Evolutionary conservation across 1,140 invertebrate genomes (phyloP).

Genomic region (Heliconius melpomene): DNA sequence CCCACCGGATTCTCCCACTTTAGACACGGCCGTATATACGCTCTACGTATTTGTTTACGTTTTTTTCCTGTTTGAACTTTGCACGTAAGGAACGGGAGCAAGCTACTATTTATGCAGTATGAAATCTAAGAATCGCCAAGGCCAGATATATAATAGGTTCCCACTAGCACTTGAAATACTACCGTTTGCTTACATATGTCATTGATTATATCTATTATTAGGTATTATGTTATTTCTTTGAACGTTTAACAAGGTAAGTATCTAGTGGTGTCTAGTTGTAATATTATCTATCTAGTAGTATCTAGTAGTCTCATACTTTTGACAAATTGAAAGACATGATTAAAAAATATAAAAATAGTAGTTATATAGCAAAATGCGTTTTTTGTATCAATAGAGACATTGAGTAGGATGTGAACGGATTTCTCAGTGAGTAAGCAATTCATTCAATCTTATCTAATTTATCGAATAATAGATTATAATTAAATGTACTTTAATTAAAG

Average conservation of each 20-base stretch:
- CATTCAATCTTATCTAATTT: too few species aligned
- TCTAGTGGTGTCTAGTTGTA: too few species aligned
- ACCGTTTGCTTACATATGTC: slow-evolving; percentile 20
- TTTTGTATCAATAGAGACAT: too few species aligned
- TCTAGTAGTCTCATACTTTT: too few species aligned
- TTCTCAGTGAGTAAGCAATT: too few species aligned
- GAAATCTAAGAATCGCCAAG: slow-evolving; percentile 41
- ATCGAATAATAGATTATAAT: too few species aligned
- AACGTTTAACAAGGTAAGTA: background rate
- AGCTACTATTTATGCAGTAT: slow-evolving; percentile 32
- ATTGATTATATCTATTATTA: background rate
- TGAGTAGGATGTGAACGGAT: too few species aligned
- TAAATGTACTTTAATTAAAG: too few species aligned
- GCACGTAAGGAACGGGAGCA: slow-evolving; percentile 48
- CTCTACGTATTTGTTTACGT: slow-evolving; percentile 61
- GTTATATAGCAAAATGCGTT: too few species aligned
- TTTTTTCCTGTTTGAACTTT: slow-evolving; percentile 58
- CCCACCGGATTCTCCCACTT: slow-evolving; percentile 65
- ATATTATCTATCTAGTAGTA: too few species aligned
- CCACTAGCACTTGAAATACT: slow-evolving; percentile 29
- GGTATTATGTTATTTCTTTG: background rate
- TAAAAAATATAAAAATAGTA: too few species aligned
- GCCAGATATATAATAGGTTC: slow-evolving; percentile 34
- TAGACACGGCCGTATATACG: slow-evolving; percentile 59
- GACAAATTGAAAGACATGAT: too few species aligned